Base-by-base conservation (phyloP, 2,797 vertebrate genomes). In the Echiichthys vipera region DNA sequence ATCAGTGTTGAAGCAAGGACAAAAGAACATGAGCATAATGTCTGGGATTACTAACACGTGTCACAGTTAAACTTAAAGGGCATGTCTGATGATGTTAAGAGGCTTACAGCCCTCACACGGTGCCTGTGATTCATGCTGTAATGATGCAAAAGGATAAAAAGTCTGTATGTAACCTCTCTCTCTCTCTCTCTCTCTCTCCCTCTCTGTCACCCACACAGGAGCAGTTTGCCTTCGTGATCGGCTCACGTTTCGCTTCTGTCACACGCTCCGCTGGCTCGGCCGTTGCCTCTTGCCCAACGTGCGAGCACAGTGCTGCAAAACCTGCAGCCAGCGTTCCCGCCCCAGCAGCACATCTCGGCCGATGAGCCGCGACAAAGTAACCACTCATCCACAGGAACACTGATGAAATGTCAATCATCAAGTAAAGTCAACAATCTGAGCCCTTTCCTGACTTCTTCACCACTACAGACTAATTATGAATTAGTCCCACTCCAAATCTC, bases 181-280 rank as follows among this genome's bases (percentile, higher is more conserved):
- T 77, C 43, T 78, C 24, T 20, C 18, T 32, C 5, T 47, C 51
- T 65, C 36, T 43, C 49, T 40, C 22, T 65, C 12, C 2, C 4
- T 65, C 27, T 78, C 36, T 82, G 4, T 37, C 43, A 5, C 3
- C 77, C 76, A 43, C 81, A 40, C 92, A 96, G 95, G 87, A 80
- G 65, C 76, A 1, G 64, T 47, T n/a, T 99, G 97, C 14, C 86
- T 93, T 53, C 95, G 89, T 0, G 95, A 99, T 77, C 95, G 91
- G 27, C 86, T 98, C 50, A 92, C 94, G 0, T 93, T 94, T 32
- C 76, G 91, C 56, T 96, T 98, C 94, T 99, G 98, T 74, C 96
- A 93, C 89, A 96, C 94, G 0, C 95, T 99, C 54, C 94, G 89
- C 40, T 87, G 93, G 73, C 92, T 98, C 18, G 95, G 96, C n/a